Base-by-base conservation (phyloP, 1,140 invertebrate genomes). In the Idris sp. region DNA sequence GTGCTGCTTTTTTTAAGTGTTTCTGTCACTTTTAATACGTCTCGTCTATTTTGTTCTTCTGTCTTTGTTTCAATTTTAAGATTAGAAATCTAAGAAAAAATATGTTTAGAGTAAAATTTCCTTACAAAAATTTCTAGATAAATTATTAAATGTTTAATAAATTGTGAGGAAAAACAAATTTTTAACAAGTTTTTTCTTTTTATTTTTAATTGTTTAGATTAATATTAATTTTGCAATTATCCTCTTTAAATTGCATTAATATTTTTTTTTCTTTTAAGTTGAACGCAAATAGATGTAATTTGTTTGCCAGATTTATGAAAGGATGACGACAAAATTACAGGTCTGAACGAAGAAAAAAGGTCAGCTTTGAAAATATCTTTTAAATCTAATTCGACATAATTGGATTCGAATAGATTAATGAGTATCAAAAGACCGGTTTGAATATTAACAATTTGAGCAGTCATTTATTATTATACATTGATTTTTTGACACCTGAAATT, bases 381-480 rank as follows among this genome's bases (percentile, higher is more conserved):
- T 46, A 51, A 62, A 62, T 25, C 18, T 62, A 62, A 62, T 49
- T 19, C 15, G 44, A 49, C 44, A 31, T 64, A 64, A 64, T 64
- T 53, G 13, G 35, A 26, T 53, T 40, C 40, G 35, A 53, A 22
- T 51, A n/a, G 46, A 43, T 51, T 11, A 38, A 53, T 64, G 33
- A 35, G 19, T 40, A 31, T 18, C 35, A 13, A 4, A 26, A 11
- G 53, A 64, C 46, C 59, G 31, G 58, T 62, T 61, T 28, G 5
- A 16, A 15, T 22, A 38, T 19, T 10, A 14, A 10, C 11, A 26
- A 6, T 14, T 10, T 35, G 19, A 38, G 15, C 33, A 44, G 7
- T 14, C 14, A n/a, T n/a, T n/a, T n/a, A n/a, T n/a, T n/a, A n/a
- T n/a, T n/a, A n/a, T n/a, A n/a, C n/a, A n/a, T n/a, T n/a, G n/a